These are phyloP conservation scores for Tetraodon nigroviridis DNA, from an alignment of 2,113 vertebrate species.

Conservation along the genomic window DNA sequence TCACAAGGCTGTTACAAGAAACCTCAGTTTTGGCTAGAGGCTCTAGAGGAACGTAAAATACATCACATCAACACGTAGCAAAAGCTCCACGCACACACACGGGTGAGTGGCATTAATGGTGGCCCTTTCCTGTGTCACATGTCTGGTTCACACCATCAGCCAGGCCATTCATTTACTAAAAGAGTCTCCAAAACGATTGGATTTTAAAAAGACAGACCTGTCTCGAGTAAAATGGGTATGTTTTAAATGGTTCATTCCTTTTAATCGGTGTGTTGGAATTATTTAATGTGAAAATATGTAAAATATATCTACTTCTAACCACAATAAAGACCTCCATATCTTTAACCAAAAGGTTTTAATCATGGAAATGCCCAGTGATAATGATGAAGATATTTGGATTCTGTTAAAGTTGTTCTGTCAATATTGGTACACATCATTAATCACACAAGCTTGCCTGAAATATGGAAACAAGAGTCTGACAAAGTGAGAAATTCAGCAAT, in stretches of 20 bases:
- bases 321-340: no score
- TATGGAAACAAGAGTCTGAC: neutral
- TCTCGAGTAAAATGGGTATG: no score
- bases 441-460: neutral
- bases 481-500: neutral
- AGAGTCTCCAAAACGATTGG: slow-evolving; percentile 5
- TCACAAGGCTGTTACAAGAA: slow-evolving; percentile 45
- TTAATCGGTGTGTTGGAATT: no score
- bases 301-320: no score
- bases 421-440: neutral
- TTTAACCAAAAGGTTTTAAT: no score
- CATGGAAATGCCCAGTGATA: no score
- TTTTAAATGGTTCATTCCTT: no score
- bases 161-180: slow-evolving; percentile 49
- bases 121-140: slow-evolving; percentile 49
- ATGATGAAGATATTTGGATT: no score
- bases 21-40: slow-evolving; percentile 14
- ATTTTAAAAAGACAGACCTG: no score
- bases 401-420: no score
- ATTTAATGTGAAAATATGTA: no score
- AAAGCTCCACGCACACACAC: neutral
- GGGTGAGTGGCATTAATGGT: slow-evolving; percentile 37
- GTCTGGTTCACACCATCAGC: slow-evolving; percentile 61
- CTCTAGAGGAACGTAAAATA: neutral
- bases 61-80: no score